Evolutionary conservation across 2,113 vertebrate genomes (phyloP).

Genomic region (Brienomyrus longianalis): DNA sequence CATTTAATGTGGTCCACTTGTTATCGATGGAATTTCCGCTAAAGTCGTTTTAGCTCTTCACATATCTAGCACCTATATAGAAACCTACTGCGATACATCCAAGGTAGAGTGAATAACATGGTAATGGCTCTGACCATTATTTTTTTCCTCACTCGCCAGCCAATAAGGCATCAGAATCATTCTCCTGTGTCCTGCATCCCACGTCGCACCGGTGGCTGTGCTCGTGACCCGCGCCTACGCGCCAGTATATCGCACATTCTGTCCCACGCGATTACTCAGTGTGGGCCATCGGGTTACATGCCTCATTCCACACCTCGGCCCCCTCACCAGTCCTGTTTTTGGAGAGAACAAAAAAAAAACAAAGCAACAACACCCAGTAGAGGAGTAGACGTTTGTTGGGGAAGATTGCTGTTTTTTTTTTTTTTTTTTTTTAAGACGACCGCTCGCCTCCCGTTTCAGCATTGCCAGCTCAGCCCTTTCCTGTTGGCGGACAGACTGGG

Average conservation of each 20-base stretch:
- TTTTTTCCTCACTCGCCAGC: background rate
- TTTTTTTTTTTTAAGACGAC: background rate
- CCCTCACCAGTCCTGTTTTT: background rate
- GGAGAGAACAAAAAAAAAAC: background rate
- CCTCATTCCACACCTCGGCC: background rate
- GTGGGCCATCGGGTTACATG: background rate
- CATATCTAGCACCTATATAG: background rate
- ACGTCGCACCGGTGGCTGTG: background rate
- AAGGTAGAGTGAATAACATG: background rate
- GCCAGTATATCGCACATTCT: background rate
- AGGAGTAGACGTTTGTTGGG: background rate
- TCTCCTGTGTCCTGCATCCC: background rate
- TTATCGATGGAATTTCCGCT: background rate
- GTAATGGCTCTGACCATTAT: background rate
- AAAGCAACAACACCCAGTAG: background rate
- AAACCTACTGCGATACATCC: background rate
- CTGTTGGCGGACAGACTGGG: constrained; percentile 49
- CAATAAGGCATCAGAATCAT: background rate
- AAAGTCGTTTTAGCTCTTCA: background rate
- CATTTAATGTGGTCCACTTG: background rate
- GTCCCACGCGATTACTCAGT: background rate
- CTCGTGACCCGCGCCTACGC: background rate
- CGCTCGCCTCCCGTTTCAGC: constrained; percentile 32
- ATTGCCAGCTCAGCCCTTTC: constrained; percentile 55
- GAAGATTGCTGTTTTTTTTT: background rate